Conservation (phyloP, 1,140 invertebrate genomes). For the Cataglyphis hispanica region DNA sequence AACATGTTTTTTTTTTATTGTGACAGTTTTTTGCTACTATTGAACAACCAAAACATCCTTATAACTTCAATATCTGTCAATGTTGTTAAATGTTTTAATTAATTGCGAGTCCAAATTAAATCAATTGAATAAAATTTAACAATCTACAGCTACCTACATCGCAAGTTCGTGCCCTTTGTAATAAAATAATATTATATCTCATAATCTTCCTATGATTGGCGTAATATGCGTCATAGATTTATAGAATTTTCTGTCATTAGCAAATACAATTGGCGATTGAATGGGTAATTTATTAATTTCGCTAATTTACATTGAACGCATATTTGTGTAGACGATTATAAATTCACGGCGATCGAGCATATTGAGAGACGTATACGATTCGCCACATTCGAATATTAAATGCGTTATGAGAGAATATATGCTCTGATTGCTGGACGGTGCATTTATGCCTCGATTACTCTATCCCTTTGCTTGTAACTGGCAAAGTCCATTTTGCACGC, state of each 20-base stretch:
- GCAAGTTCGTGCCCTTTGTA: neutral
- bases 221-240: neutral
- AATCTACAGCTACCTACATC: neutral
- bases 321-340: neutral
- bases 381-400: constrained; percentile 15
- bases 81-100: constrained; percentile 5
- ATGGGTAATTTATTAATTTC: constrained; percentile 15
- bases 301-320: neutral
- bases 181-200: neutral
- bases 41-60: too few relatives aligned
- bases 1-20: too few relatives aligned
- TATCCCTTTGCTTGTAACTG: constrained; percentile 7
- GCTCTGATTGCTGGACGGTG: constrained; percentile 12
- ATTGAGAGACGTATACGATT: neutral
- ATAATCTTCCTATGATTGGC: neutral
- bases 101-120: constrained; percentile 5
- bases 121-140: neutral
- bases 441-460: constrained; percentile 31
- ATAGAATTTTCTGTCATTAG: neutral
- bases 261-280: neutral
- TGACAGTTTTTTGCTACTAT: too few relatives aligned
- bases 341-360: neutral
- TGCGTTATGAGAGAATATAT: constrained; percentile 22
- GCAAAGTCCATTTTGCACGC: neutral
- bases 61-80: neutral